These are phyloP conservation scores for Chrysaora quinquecirrha DNA, from an alignment of 30 jellyfish, hydroid and myxozoan genomes.

Conservation along the genomic window DNA sequence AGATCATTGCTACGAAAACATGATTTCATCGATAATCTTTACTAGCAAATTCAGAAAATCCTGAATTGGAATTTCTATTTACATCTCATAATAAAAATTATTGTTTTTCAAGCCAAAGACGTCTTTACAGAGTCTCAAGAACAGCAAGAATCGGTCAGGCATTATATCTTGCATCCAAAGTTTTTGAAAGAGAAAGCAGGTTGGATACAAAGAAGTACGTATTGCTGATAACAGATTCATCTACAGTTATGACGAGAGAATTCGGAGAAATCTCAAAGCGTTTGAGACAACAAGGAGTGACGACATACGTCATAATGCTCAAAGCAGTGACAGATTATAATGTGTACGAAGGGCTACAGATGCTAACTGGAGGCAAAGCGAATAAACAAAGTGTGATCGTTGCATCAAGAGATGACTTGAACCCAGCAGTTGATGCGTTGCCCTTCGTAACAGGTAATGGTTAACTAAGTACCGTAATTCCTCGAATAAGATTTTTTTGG, in stretches of 20 bases:
- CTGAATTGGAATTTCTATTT: too few species aligned
- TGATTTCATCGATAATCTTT: too few species aligned
- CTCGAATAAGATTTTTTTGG: too few species aligned
- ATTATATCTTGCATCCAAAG: not conserved
- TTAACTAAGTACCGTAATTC: too few species aligned
- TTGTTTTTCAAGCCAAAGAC: too few species aligned
- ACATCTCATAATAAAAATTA: too few species aligned
- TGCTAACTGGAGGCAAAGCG: not conserved
- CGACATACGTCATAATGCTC: not conserved
- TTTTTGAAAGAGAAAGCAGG: not conserved
- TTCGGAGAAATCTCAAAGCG: not conserved
- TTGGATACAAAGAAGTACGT: constrained; percentile 3
- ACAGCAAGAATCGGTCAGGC: too few species aligned
- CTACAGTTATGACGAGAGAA: not conserved
- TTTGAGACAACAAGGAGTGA: not conserved
- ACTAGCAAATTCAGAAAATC: too few species aligned
- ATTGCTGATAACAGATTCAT: not conserved
- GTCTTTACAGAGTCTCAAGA: too few species aligned
- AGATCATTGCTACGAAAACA: too few species aligned
- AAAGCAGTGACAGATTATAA: not conserved
- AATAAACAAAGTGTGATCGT: not conserved
- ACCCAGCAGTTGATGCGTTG: not conserved
- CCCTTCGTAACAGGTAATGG: not conserved
- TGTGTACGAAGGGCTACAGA: not conserved
- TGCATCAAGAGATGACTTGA: not conserved